These are phyloP conservation scores for Agrilus planipennis DNA, from an alignment of 1,140 invertebrate species.

Conservation along the genomic window DNA sequence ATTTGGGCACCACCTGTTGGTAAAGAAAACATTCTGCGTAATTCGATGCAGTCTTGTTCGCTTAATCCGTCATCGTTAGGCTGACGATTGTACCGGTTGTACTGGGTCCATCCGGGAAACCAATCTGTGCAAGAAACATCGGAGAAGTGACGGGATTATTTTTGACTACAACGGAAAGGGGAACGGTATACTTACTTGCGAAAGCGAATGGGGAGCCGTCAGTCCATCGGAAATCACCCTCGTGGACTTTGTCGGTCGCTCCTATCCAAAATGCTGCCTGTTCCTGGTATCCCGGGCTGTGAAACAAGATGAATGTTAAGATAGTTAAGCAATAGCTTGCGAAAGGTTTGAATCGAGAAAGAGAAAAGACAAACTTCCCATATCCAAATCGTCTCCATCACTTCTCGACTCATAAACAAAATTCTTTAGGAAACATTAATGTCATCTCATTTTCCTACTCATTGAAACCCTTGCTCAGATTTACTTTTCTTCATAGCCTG, in stretches of 20 bases:
- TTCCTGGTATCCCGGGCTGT: constrained; percentile 47
- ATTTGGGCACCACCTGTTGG: constrained; percentile 34
- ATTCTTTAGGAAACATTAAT: too few species aligned
- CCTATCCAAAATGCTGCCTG: constrained; percentile 66
- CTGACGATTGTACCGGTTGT: constrained; percentile 51
- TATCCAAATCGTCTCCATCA: too few species aligned
- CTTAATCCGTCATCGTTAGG: constrained; percentile 70
- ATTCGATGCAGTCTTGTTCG: constrained; percentile 66
- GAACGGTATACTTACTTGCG: constrained; percentile 47
- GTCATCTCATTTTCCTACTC: too few species aligned
- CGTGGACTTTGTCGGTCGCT: constrained; percentile 55
- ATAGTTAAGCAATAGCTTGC: too few species aligned
- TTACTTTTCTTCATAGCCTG: too few species aligned
- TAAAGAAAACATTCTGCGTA: constrained; percentile 48
- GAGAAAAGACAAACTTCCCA: too few species aligned
- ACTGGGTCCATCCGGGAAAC: constrained; percentile 60
- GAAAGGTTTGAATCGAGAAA: too few species aligned
- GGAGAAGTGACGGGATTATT: neutral
- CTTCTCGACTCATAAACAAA: too few species aligned
- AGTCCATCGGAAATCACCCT: constrained; percentile 65
- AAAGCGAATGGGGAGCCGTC: constrained; percentile 59
- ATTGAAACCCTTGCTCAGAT: too few species aligned
- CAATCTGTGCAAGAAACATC: constrained; percentile 49
- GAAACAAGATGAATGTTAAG: too few species aligned
- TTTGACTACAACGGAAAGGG: neutral